These are phyloP conservation scores for Sminthurinus signatus DNA, from an alignment of 1,140 invertebrate species.

Conservation along the genomic window DNA sequence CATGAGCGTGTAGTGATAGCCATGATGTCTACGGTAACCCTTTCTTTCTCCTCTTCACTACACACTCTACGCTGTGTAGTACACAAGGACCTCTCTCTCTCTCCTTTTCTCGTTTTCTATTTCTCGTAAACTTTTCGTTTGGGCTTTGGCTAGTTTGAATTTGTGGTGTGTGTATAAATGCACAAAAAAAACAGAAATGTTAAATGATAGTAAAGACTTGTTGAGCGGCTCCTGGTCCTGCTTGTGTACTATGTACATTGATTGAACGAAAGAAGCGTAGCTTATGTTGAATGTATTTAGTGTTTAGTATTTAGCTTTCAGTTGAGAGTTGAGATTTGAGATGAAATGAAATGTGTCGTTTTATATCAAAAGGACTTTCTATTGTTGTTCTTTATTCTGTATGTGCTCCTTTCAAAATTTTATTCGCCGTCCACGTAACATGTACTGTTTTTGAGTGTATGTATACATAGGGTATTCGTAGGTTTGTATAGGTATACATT, in stretches of 20 bases:
- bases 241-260: background rate
- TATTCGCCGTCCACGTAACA: too few species aligned
- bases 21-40: conserved; percentile 1
- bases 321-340: background rate
- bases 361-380: conserved; percentile 7
- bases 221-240: conserved; percentile 3
- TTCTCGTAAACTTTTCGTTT: too few species aligned
- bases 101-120: background rate
- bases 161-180: too few species aligned
- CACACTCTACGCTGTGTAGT: background rate
- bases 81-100: too few species aligned
- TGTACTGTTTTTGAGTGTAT: too few species aligned
- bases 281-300: background rate
- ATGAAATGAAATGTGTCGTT: background rate
- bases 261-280: conserved; percentile 9
- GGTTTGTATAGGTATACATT: too few species aligned
- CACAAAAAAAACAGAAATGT: too few species aligned
- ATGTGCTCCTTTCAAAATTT: too few species aligned
- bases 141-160: too few species aligned
- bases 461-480: too few species aligned
- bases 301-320: background rate
- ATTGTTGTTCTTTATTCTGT: background rate
- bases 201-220: background rate
- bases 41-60: conserved; percentile 1
- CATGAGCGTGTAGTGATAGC: too few species aligned